Percentiles rank a stretch among this genome's conserved stretches.
phyloP scores from a whole-genome alignment of 2,113 vertebrate genomes.

The Leucopsar rothschildi region DNA sequence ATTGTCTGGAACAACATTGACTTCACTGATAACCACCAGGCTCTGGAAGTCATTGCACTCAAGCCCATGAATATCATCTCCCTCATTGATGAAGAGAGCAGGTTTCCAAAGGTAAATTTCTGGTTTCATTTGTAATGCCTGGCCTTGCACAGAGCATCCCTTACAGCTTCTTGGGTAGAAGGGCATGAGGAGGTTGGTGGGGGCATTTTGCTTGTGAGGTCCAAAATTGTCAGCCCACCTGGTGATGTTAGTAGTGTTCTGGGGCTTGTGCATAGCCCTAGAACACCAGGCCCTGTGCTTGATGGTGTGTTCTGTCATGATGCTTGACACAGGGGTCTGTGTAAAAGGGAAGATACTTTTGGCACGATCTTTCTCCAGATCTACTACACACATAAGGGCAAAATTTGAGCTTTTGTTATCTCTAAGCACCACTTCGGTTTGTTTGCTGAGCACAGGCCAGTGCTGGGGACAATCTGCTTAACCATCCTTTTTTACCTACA shows the following conservation, averaged over 20 bases:
- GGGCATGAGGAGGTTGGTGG: neutral
- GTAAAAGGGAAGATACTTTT: neutral
- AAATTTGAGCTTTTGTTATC: neutral
- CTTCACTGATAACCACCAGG: constrained; percentile 84
- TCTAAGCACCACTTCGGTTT: neutral
- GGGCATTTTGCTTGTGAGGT: neutral
- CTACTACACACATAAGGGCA: neutral
- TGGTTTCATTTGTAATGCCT: neutral
- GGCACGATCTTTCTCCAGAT: neutral
- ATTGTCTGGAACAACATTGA: constrained; percentile 86
- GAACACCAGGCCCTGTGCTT: neutral
- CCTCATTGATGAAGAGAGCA: constrained; percentile 95
- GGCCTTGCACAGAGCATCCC: neutral
- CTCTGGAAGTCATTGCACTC: constrained; percentile 83
- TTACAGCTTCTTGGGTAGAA: neutral
- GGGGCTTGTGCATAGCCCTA: neutral
- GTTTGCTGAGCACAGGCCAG: neutral
- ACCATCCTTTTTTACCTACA: neutral
- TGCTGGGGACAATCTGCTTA: neutral
- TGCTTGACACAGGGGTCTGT: neutral
- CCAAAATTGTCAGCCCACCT: neutral
- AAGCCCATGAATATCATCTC: constrained; percentile 90
- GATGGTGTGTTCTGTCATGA: neutral
- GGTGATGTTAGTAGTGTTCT: neutral
- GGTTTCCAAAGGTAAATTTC: constrained; percentile 85